Evolutionary conservation across 2,797 vertebrate species (phyloP), one percentile per base, ranked within the genome.

Genomic region (Philypnodon macrostomus): DNA sequence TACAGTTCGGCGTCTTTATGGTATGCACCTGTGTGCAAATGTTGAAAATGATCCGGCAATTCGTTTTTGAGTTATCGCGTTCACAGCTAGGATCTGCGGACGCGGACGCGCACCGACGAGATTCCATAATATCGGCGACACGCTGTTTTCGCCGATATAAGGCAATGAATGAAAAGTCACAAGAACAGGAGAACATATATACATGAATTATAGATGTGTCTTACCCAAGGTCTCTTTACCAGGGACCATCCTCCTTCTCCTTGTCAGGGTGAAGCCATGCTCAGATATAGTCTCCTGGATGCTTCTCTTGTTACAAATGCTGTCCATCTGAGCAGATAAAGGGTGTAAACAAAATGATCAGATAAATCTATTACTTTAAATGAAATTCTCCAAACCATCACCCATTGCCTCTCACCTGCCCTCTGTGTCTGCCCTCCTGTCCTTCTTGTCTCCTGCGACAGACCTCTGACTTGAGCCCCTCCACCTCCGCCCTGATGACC

Each of bases 401-500:
- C 7, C 4, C 11, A 6, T 4, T n/a, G 46, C 24, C 10, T 37
- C 80, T 84, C 45, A 90, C 88, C 85, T 80, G 77, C 7, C 32
- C 50, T 55, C 23, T 49, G 24, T 53, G 56, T 31, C 21, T 46
- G 55, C 24, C 30, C 21, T 68, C 64, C 9, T 54, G 61, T 15
- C 67, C 53, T 36, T 89, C 85, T 39, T 84, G 80, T 73, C 80
- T 86, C 68, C 76, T 80, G 54, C 70, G 77, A 44, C 33, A 67
- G 23, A 87, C 61, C 56, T 95, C 86, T 0, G 68, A 86, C 51
- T 80, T 91, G 61, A 98, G 87, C 18, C 67, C 81, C 54, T 88
- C 88, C 47, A 97, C 87, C 76, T 98, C 94, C 1, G 90, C 89
- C 81, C 92, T 90, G 67, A 98, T 85, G 18, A 73, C 80, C 73